Percentiles rank a stretch among this genome's conserved stretches.
These are phyloP conservation scores for Stegophylla sp. DNA, from an alignment of 2,888 invertebrate species.

Conservation along the genomic window DNA sequence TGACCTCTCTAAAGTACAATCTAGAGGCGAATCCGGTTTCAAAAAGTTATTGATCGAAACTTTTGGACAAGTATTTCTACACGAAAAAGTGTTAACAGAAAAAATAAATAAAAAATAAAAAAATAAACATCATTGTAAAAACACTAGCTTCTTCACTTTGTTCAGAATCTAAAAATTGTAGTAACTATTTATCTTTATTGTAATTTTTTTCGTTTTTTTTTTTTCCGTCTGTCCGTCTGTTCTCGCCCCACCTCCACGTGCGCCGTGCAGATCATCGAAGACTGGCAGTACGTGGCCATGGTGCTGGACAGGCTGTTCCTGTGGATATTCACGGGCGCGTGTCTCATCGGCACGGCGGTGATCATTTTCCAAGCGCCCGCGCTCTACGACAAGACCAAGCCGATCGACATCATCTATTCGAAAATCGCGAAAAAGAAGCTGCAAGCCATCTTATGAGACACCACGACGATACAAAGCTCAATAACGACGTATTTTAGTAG, in stretches of 20 bases:
- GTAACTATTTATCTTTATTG: too few species aligned
- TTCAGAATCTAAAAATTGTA: too few species aligned
- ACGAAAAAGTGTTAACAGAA: too few species aligned
- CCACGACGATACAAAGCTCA: slow-evolving; percentile 51
- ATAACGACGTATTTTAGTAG: slow-evolving; percentile 50
- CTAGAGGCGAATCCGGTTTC: too few species aligned
- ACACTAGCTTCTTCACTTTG: too few species aligned
- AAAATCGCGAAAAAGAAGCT: slow-evolving; percentile 90
- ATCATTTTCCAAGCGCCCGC: slow-evolving; percentile 91
- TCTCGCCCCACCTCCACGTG: too few species aligned
- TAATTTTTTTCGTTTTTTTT: too few species aligned
- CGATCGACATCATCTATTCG: slow-evolving; percentile 87
- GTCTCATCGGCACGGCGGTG: slow-evolving; percentile 85
- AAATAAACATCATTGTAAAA: too few species aligned
- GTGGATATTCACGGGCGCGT: slow-evolving; percentile 93
- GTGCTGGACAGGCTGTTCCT: slow-evolving; percentile 95
- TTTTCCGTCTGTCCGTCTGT: slow-evolving; percentile 62
- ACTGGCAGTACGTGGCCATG: slow-evolving; percentile 98
- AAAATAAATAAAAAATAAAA: too few species aligned
- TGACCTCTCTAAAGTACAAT: too few species aligned
- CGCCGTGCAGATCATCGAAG: slow-evolving; percentile 84
- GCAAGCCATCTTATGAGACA: slow-evolving; percentile 64
- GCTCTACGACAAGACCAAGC: slow-evolving; percentile 86
- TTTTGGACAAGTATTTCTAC: too few species aligned
- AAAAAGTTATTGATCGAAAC: too few species aligned